Conservation (phyloP, 2,113 vertebrate species). For the Calyptommatus sinebrachiatus region DNA sequence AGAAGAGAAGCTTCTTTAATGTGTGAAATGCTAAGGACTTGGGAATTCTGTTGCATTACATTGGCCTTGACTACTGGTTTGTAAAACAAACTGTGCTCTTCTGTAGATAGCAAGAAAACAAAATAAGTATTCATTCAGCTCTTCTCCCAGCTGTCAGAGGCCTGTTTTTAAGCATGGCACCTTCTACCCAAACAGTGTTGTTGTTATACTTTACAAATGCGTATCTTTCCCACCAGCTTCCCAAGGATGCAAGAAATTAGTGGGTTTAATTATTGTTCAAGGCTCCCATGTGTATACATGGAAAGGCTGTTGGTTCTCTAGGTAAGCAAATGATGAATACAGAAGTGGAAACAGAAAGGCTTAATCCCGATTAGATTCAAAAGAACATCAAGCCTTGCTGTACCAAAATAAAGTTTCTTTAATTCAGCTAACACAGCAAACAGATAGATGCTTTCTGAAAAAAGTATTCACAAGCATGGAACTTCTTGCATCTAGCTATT, state of each 20-base stretch:
- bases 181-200: not conserved
- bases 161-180: not conserved
- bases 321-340: not conserved
- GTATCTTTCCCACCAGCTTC: too few relatives aligned
- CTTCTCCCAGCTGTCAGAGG: not conserved
- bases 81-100: not conserved
- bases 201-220: too few relatives aligned
- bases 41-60: not conserved
- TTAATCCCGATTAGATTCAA: too few relatives aligned
- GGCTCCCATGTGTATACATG: not conserved
- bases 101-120: not conserved
- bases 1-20: not conserved
- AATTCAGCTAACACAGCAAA: not conserved
- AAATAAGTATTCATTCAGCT: not conserved
- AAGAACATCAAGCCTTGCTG: not conserved
- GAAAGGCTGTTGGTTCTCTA: not conserved
- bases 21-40: not conserved
- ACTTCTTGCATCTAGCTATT: too few relatives aligned
- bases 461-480: too few relatives aligned
- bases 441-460: not conserved
- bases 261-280: not conserved
- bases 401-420: not conserved
- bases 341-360: not conserved
- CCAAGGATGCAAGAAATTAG: not conserved
- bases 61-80: not conserved